A percentile compares a stretch with the other conserved stretches of the same genome.
Conservation (phyloP, 1,140 invertebrate genomes). For the Microvelia longipes region DNA sequence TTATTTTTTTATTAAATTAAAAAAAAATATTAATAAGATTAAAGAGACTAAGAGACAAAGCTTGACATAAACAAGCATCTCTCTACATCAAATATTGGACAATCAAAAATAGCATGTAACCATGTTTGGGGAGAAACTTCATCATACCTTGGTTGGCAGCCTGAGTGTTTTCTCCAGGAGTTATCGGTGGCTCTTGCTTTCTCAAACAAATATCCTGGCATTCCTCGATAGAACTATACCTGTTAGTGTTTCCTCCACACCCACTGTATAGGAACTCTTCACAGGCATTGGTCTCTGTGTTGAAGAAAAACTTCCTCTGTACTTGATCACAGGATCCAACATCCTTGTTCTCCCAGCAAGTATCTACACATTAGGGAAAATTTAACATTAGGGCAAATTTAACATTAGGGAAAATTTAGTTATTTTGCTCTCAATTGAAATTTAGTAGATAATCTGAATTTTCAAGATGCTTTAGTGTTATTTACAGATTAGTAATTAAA, state of each 20-base stretch:
- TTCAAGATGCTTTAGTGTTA: too few species aligned
- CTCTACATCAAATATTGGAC: too few species aligned
- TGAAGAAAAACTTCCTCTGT: slow-evolving; percentile 56
- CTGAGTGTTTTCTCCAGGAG: slow-evolving; percentile 5
- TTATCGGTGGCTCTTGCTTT: neutral
- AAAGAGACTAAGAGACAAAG: too few species aligned
- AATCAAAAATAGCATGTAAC: too few species aligned
- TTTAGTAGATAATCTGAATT: too few species aligned
- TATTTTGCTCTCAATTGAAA: too few species aligned
- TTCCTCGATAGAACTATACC: slow-evolving; percentile 32
- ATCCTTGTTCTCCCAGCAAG: slow-evolving; percentile 52
- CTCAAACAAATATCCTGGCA: slow-evolving; percentile 30
- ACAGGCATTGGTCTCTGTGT: slow-evolving; percentile 44
- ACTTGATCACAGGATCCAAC: slow-evolving; percentile 50
- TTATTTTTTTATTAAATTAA: too few species aligned
- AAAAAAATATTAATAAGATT: too few species aligned
- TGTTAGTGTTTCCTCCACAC: slow-evolving; percentile 53
- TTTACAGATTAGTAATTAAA: too few species aligned
- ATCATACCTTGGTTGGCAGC: slow-evolving; percentile 1
- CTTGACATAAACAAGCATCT: too few species aligned
- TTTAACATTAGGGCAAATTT: neutral
- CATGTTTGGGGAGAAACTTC: too few species aligned
- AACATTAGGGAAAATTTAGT: too few species aligned
- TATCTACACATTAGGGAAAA: slow-evolving; percentile 31
- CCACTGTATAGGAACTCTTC: slow-evolving; percentile 48